Evolutionary conservation across 2,113 vertebrate species (phyloP), one percentile per base, ranked within the genome.

Genomic region (Alosa alosa): DNA sequence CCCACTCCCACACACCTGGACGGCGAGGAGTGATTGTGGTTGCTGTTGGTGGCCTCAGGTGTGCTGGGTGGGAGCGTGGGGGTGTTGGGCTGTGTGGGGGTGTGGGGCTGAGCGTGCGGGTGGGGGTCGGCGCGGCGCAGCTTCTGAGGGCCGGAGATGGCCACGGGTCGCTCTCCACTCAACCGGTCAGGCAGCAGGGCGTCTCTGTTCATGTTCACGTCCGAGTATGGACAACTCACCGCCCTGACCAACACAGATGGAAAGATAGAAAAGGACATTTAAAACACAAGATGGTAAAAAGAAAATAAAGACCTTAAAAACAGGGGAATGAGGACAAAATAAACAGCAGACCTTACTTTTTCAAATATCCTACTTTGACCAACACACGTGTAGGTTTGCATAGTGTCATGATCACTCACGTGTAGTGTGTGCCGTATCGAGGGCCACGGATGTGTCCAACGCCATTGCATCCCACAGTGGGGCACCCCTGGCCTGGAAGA

Each of bases 391-490:
- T n/a, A 25, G 22, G 10, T 36, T 36, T 41, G 31, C 46, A 44
- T 44, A 4, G 25, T 81, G 39, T 25, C 6, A 57, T 20, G 9
- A 11, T 2, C 39, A 95, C 96, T 82, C 87, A 97, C 97, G 96
- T 97, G 88, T 97, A 95, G 92, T 97, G 97, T 0, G 96, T 97
- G 86, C 97, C 96, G 0, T 97, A 97, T 87, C 96, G 96, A 36
- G 96, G 96, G 84, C 97, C 97, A 88, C 94, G 94, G 41, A 97
- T 95, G 31, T 98, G 97, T 47, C 97, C 97, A 0, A 97, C 93
- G 0, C 97, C 97, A 0, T 95, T 96, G 90, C 97, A 98, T 88
- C 97, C 96, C 5, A 94, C 94, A 83, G 97, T 98, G 81, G 97
- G 97, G 90, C 97, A 98, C 0, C 92, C 93, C 89, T 97, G 97